These are phyloP conservation scores for Mechanitis mazaeus DNA, from an alignment of 2,888 invertebrate genomes.

Conservation along the genomic window DNA sequence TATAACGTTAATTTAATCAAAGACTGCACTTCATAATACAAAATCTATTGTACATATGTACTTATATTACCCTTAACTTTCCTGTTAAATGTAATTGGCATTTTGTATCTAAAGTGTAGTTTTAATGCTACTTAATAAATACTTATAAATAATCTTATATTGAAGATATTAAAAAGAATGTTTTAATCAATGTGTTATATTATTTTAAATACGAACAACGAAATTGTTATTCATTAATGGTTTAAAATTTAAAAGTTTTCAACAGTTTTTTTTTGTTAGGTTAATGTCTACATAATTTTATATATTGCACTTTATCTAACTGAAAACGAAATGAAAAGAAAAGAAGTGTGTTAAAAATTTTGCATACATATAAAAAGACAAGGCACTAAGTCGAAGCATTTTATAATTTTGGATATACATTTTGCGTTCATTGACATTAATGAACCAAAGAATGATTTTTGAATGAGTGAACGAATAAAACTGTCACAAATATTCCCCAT, in stretches of 20 bases:
- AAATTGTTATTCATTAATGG: slow-evolving; percentile 7
- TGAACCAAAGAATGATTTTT: slow-evolving; percentile 6
- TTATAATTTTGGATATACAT: slow-evolving; percentile 7
- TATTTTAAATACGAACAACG: slow-evolving; percentile 14
- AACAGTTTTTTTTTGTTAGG: too few species aligned
- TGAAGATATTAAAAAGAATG: background rate
- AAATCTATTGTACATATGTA: slow-evolving; percentile 1
- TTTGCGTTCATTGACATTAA: background rate
- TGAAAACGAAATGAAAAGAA: too few species aligned
- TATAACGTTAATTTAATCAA: background rate
- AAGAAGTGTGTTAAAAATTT: too few species aligned
- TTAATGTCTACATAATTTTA: background rate
- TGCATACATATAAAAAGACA: background rate
- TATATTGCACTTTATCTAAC: too few species aligned
- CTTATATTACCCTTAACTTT: slow-evolving; percentile 2
- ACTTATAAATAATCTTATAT: background rate
- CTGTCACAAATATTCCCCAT: slow-evolving; percentile 10
- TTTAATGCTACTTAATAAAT: background rate
- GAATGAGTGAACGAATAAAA: slow-evolving; percentile 9
- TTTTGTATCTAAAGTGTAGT: slow-evolving; percentile 1
- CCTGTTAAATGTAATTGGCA: slow-evolving; percentile 2
- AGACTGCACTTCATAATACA: slow-evolving; percentile 2
- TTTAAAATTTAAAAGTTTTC: background rate
- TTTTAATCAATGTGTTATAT: slow-evolving; percentile 1
- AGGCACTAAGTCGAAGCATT: slow-evolving; percentile 19